Conservation (phyloP, 2,113 vertebrate genomes). For the Ptilorrhoa leucosticta region DNA sequence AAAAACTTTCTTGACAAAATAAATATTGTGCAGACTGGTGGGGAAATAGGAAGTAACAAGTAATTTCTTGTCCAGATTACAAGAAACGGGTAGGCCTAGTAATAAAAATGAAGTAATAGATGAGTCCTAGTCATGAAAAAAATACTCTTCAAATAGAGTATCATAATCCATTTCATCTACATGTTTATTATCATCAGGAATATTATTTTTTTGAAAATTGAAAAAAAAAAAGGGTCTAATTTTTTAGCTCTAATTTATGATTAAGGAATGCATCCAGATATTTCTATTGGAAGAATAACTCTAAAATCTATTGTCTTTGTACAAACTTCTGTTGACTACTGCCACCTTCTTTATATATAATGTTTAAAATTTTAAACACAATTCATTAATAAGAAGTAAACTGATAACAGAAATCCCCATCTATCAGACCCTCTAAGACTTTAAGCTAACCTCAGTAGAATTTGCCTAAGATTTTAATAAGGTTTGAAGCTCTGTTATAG, state of each 20-base stretch:
- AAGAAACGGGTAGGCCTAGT: not conserved
- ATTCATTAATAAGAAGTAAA: not conserved
- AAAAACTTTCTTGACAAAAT: not conserved
- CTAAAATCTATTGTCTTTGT: not conserved
- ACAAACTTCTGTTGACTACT: not conserved
- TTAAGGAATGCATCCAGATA: not conserved
- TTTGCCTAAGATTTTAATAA: not conserved
- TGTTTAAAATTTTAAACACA: not conserved
- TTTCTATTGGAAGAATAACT: not conserved
- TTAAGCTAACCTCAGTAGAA: not conserved
- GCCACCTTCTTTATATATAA: not conserved
- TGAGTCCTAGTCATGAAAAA: not conserved
- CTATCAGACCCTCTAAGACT: not conserved
- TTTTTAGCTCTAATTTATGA: not conserved
- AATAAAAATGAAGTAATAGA: not conserved
- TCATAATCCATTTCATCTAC: not conserved
- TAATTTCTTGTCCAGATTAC: not conserved
- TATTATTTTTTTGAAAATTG: not conserved
- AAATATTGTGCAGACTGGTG: not conserved
- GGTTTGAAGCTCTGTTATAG: not conserved
- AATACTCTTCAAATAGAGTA: not conserved
- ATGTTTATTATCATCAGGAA: not conserved
- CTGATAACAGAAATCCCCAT: not conserved
- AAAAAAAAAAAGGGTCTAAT: rapidly evolving
- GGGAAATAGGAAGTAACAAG: not conserved